Evolutionary conservation across 2,113 vertebrate genomes (phyloP).

Genomic region (Cebus imitator): DNA sequence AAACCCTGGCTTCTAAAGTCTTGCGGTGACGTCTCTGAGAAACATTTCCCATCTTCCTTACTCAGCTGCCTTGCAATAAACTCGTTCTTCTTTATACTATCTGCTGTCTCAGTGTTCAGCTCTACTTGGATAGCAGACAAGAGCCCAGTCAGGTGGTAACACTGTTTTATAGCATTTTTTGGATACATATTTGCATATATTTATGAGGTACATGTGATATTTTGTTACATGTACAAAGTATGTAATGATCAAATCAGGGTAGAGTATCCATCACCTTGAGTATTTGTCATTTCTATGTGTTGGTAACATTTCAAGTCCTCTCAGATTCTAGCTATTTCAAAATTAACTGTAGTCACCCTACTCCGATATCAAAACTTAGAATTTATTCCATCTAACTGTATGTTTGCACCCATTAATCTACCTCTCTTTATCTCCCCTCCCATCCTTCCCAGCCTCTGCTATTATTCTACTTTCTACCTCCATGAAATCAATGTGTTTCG

Average conservation of each 20-base stretch:
- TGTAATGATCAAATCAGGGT: background rate
- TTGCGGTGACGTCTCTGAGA: too few species aligned
- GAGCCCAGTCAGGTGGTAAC: too few species aligned
- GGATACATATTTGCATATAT: background rate
- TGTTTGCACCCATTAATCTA: background rate
- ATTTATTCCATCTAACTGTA: background rate
- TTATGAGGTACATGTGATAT: background rate
- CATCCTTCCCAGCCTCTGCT: background rate
- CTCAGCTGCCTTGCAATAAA: too few species aligned
- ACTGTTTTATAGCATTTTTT: background rate
- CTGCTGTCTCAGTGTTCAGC: too few species aligned
- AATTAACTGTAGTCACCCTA: background rate
- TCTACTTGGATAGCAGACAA: too few species aligned
- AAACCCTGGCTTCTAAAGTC: too few species aligned
- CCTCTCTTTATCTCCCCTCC: background rate
- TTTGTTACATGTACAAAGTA: background rate
- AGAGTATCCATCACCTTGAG: background rate
- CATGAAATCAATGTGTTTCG: background rate
- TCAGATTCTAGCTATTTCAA: background rate
- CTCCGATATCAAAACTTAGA: background rate
- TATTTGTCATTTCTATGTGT: background rate
- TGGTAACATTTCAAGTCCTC: background rate
- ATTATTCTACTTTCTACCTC: background rate
- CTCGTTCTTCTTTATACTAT: too few species aligned
- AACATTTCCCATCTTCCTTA: too few species aligned